A percentile compares a stretch with the other conserved stretches of the same genome.
phyloP scores from a whole-genome alignment of 2,888 invertebrate genomes.

The Adela reaumurella region DNA sequence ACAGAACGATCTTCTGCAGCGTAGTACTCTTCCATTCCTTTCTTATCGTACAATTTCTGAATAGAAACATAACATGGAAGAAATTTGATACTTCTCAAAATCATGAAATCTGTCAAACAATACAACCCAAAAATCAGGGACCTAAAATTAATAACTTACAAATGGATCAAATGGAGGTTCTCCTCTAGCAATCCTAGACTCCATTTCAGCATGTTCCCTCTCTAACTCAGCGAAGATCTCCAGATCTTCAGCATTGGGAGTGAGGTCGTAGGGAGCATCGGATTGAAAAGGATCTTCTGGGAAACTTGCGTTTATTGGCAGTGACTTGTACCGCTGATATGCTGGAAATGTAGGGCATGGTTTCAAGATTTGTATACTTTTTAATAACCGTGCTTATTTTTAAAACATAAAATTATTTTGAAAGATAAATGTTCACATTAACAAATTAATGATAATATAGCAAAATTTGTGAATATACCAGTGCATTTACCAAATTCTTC shows the following conservation, averaged over 20 bases:
- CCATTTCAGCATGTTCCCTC: slow-evolving; percentile 28
- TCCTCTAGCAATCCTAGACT: slow-evolving; percentile 40
- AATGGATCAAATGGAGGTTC: slow-evolving; percentile 42
- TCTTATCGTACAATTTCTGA: slow-evolving; percentile 38
- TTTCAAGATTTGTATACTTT: too few species aligned
- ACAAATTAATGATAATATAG: too few species aligned
- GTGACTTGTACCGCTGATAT: too few species aligned
- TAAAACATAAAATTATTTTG: too few species aligned
- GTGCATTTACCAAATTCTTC: too few species aligned
- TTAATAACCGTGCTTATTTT: too few species aligned
- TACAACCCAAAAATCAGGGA: too few species aligned
- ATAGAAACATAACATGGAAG: background rate
- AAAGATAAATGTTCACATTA: too few species aligned
- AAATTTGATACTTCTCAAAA: too few species aligned
- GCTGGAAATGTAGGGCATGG: too few species aligned
- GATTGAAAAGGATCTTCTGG: background rate
- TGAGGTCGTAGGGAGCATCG: slow-evolving; percentile 18
- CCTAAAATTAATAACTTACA: too few species aligned
- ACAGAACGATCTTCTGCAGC: slow-evolving; percentile 20
- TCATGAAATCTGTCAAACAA: background rate
- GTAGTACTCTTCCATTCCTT: slow-evolving; percentile 32
- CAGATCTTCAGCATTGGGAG: slow-evolving; percentile 37
- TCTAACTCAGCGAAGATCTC: slow-evolving; percentile 43
- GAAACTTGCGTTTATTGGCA: too few species aligned
- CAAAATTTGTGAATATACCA: background rate